A percentile compares a stretch with the other conserved stretches of the same genome.
Evolutionary conservation across 2,797 vertebrate species (phyloP).

Genomic region (Saxicola maurus): DNA sequence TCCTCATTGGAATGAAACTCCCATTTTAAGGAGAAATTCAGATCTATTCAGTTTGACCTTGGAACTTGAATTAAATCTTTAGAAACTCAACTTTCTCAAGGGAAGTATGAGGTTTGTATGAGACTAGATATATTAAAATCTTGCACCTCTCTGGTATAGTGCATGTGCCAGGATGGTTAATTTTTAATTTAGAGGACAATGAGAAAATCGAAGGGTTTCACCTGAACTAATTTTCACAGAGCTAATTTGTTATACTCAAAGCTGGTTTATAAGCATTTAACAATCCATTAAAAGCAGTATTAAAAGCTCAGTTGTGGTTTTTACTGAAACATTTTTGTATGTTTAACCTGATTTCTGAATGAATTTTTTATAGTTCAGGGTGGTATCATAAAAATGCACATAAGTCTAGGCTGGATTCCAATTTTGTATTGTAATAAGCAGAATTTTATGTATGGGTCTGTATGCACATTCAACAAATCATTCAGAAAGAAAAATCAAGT

Average conservation of each 20-base stretch:
- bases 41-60: conserved; percentile 80
- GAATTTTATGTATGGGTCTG: conserved; percentile 45
- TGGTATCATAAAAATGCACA: conserved; percentile 47
- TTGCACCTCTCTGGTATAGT: conserved; percentile 36
- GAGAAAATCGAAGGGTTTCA: conserved; percentile 69
- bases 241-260: conserved; percentile 68
- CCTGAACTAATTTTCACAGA: conserved; percentile 72
- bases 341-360: conserved; percentile 50
- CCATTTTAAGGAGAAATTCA: conserved; percentile 77
- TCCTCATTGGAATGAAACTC: conserved; percentile 79
- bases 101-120: conserved; percentile 72
- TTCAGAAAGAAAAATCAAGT: conserved; percentile 51
- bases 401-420: conserved; percentile 37
- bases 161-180: conserved; percentile 67
- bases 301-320: conserved; percentile 9
- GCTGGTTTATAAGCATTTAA: conserved; percentile 65
- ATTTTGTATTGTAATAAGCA: conserved; percentile 49
- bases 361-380: conserved; percentile 40
- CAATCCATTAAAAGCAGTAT: conserved; percentile 35
- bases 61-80: conserved; percentile 80
- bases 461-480: conserved; percentile 50
- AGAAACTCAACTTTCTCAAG: conserved; percentile 77
- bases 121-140: conserved; percentile 70
- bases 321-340: conserved; percentile 14
- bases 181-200: conserved; percentile 76